A percentile compares a stretch with the other conserved stretches of the same genome.
phyloP scores from a whole-genome alignment of 2,888 invertebrate genomes.

The Ectobius pallidus region DNA sequence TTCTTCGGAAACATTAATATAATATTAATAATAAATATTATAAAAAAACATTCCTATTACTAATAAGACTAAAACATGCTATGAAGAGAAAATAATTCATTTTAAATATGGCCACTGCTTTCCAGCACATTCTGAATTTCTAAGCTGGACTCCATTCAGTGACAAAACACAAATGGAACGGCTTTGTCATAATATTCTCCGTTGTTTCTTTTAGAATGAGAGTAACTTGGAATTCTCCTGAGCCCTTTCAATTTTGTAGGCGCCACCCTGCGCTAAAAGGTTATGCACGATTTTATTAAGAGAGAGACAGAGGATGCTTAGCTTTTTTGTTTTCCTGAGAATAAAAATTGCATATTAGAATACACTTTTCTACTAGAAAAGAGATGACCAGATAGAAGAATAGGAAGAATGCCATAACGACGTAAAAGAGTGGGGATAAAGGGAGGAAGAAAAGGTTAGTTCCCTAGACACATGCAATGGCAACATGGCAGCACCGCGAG shows the following conservation, averaged over 20 bases:
- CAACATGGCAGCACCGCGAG: slow-evolving; percentile 18
- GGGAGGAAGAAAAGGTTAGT: slow-evolving; percentile 19
- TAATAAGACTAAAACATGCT: too few relatives aligned
- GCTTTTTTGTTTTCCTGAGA: neutral
- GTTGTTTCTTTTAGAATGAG: too few relatives aligned
- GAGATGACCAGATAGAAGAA: neutral
- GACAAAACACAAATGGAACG: too few relatives aligned
- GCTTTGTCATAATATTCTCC: too few relatives aligned
- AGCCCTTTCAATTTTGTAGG: neutral
- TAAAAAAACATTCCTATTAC: too few relatives aligned
- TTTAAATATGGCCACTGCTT: too few relatives aligned
- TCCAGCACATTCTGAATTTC: too few relatives aligned
- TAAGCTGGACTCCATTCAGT: too few relatives aligned
- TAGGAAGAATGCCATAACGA: neutral
- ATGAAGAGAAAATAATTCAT: too few relatives aligned
- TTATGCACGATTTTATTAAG: neutral
- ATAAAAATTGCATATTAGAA: neutral
- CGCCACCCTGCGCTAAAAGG: neutral
- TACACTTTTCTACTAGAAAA: neutral
- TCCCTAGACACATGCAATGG: neutral
- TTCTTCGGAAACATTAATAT: too few relatives aligned
- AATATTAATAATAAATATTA: too few relatives aligned
- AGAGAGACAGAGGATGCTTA: neutral
- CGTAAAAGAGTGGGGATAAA: neutral
- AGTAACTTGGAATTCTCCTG: neutral